A percentile compares a stretch with the other conserved stretches of the same genome.
Conservation (phyloP, 2,888 invertebrate species). For the Drosophila pseudotalamancana region DNA sequence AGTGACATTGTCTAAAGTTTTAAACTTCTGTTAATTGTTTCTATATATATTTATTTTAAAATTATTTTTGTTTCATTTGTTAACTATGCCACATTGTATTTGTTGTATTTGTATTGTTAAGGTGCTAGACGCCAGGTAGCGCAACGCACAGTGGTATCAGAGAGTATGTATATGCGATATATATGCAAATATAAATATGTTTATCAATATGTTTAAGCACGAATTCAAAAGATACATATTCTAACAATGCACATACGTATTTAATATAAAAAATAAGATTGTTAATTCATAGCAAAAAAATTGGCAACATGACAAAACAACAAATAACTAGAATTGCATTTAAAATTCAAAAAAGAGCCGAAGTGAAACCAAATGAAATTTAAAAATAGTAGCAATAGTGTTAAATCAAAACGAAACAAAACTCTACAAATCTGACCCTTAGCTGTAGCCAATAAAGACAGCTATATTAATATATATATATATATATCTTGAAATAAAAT, state of each 20-base stretch:
- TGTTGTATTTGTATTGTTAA: slow-evolving; percentile 57
- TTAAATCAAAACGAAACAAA: slow-evolving; percentile 44
- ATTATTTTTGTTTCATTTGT: slow-evolving; percentile 57
- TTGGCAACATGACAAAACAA: slow-evolving; percentile 19
- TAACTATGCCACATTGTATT: slow-evolving; percentile 51
- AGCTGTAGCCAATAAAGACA: slow-evolving; percentile 47
- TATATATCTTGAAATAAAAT: slow-evolving; percentile 15
- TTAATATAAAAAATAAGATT: slow-evolving; percentile 51
- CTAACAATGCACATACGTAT: slow-evolving; percentile 59
- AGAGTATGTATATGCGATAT: slow-evolving; percentile 25
- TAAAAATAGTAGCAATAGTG: slow-evolving; percentile 21
- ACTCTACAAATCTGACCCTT: slow-evolving; percentile 59
- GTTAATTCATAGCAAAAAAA: slow-evolving; percentile 61
- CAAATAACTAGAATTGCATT: slow-evolving; percentile 40
- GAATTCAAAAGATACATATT: slow-evolving; percentile 63
- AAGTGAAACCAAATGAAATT: slow-evolving; percentile 24
- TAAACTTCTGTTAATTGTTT: slow-evolving; percentile 21
- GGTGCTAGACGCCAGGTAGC: slow-evolving; percentile 26
- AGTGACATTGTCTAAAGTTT: slow-evolving; percentile 28
- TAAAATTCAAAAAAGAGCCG: slow-evolving; percentile 37
- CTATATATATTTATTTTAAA: slow-evolving; percentile 36
- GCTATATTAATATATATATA: not conserved
- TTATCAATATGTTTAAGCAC: slow-evolving; percentile 73
- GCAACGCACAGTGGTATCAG: slow-evolving; percentile 16
- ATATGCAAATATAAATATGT: slow-evolving; percentile 43